These are phyloP conservation scores for Creontiades dilutus DNA, from an alignment of 2,888 invertebrate genomes.

Conservation along the genomic window DNA sequence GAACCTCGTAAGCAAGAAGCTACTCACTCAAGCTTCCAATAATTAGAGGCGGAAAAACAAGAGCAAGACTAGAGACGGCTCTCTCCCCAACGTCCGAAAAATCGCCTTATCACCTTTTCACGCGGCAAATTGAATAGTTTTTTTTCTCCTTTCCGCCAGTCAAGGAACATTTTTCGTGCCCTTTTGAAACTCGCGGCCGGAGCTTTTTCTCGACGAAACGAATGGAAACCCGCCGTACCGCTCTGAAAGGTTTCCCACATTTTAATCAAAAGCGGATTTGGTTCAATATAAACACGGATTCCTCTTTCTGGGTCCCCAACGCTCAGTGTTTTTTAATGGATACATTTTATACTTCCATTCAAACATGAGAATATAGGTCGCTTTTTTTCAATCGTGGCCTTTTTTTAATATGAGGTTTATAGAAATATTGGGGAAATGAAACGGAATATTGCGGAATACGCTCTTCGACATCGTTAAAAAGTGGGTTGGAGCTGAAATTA, in stretches of 20 bases:
- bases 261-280: constrained; percentile 16
- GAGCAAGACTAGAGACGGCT: too few species aligned
- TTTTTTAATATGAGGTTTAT: too few species aligned
- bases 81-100: background rate
- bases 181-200: background rate
- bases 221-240: background rate
- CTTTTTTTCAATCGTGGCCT: too few species aligned
- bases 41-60: constrained; percentile 29
- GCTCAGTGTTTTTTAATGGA: too few species aligned
- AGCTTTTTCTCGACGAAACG: constrained; percentile 11
- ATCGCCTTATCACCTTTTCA: background rate
- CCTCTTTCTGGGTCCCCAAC: too few species aligned
- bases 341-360: too few species aligned
- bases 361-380: too few species aligned
- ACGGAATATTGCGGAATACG: too few species aligned
- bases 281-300: background rate
- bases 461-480: too few species aligned
- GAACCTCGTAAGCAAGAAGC: background rate
- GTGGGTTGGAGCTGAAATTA: too few species aligned
- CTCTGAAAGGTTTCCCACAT: background rate
- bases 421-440: too few species aligned
- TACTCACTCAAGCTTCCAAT: background rate
- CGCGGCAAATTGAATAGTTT: background rate
- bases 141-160: too few species aligned
- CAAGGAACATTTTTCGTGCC: background rate